Percentiles rank a stretch among this genome's conserved stretches.
Evolutionary conservation across 2,113 vertebrate species (phyloP).

Genomic region (Choloepus hoffmanni): DNA sequence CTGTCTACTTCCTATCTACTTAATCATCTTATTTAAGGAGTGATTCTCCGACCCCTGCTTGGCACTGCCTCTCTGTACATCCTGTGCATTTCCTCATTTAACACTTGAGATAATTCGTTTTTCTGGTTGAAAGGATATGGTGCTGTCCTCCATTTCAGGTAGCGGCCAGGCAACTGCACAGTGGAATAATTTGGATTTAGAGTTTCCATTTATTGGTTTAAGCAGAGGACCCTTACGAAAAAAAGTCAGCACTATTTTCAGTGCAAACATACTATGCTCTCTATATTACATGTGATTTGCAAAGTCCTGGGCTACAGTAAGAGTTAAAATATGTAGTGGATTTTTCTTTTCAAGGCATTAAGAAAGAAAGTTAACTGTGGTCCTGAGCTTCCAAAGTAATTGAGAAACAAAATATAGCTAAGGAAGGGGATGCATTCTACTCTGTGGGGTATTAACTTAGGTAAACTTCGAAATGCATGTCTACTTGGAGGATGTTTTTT

Average conservation of each 20-base stretch:
- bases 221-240: not conserved
- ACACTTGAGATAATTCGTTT: not conserved
- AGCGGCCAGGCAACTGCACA: not conserved
- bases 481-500: not conserved
- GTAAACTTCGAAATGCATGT: not conserved
- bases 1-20: too few species aligned
- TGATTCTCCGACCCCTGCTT: not conserved
- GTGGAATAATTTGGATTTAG: not conserved
- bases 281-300: not conserved
- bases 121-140: not conserved
- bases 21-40: not conserved
- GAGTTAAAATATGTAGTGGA: not conserved
- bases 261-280: not conserved
- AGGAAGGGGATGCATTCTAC: not conserved
- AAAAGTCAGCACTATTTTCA: not conserved
- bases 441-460: not conserved
- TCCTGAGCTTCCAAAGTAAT: constrained; percentile 33
- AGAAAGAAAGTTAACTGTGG: not conserved
- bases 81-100: not conserved
- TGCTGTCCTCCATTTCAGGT: not conserved
- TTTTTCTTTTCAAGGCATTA: not conserved
- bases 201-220: not conserved
- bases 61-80: not conserved
- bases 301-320: not conserved
- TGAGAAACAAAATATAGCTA: constrained; percentile 2